A percentile compares a stretch with the other conserved stretches of the same genome.
Conservation (phyloP, 1,140 invertebrate species). For the Drosophila triauraria region DNA sequence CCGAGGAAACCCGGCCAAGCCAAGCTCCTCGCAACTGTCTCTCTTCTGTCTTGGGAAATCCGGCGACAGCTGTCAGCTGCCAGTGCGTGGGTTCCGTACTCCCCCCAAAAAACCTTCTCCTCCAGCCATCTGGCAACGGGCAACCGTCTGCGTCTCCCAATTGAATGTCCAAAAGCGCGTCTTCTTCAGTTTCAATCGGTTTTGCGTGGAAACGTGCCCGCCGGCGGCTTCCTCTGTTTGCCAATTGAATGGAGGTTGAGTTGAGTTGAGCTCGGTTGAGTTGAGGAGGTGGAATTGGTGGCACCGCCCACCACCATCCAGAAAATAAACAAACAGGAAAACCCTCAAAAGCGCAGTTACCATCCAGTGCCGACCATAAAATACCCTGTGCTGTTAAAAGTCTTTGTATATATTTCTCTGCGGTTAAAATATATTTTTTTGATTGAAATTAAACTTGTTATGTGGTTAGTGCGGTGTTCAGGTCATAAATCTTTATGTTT, state of each 20-base stretch:
- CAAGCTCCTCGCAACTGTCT: not conserved
- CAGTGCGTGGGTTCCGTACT: slow-evolving; percentile 22
- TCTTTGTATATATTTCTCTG: not conserved
- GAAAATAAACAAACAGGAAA: slow-evolving; percentile 35
- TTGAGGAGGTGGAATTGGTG: slow-evolving; percentile 17
- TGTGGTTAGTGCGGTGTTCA: no score
- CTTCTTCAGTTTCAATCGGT: slow-evolving; percentile 71
- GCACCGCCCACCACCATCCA: slow-evolving; percentile 30
- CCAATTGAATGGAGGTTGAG: slow-evolving; percentile 55
- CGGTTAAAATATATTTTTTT: no score
- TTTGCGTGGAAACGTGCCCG: slow-evolving; percentile 57
- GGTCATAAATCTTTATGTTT: not conserved
- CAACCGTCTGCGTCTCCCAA: slow-evolving; percentile 29
- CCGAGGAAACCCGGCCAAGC: slow-evolving; percentile 1
- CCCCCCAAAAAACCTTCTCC: not conserved
- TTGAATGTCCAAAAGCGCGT: slow-evolving; percentile 68
- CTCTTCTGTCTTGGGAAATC: slow-evolving; percentile 29
- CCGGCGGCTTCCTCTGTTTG: slow-evolving; percentile 64
- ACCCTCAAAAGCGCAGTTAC: slow-evolving; percentile 11
- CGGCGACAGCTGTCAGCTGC: slow-evolving; percentile 77
- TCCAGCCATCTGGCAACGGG: slow-evolving; percentile 21
- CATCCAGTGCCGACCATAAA: not conserved
- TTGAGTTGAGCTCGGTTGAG: slow-evolving; percentile 1
- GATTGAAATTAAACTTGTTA: not conserved
- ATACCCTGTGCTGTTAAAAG: not conserved